Base-by-base conservation (phyloP, 2,888 invertebrate species). In the Phortica magna region DNA sequence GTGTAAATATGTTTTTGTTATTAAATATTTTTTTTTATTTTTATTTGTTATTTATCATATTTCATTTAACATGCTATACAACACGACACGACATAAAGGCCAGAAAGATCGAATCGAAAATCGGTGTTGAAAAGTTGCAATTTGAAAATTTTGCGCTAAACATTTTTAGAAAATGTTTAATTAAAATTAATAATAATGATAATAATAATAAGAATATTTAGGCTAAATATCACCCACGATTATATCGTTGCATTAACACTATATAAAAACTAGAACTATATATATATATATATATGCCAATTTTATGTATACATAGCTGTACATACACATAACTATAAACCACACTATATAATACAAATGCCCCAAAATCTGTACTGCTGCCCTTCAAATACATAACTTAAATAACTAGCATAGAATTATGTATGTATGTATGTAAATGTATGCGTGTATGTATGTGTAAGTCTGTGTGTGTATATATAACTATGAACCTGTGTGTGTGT, bases 191-290 rank as follows among this genome's bases (percentile, higher is more conserved):
- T 65, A 53, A 22, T 12, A 65, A 65, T 65, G 12, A 65, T 41
- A 53, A 68, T 10, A 67, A 41, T 71, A 55, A 39, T 55, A n/a
- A 85, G 84, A 83, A 87, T 88, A 84, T 89, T 89, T 89, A 89
- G 88, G 90, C 91, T 91, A 91, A 90, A 91, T 91, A 91, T 91
- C 91, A 91, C 91, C 91, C 90, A 91, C 91, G 91, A 91, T 90
- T 91, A 85, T 85, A 91, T 91, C 91, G 91, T 85, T 88, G 83
- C 88, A 77, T 87, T 87, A 88, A 85, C 80, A 83, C 86, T 89
- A 88, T 79, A 80, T 82, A 85, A 87, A 88, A 82, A 84, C 84
- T 88, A 88, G 83, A 22, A 61, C 55, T 79, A 83, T 87, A 88
- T 19, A 86, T 88, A 86, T 84, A 84, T 80, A 75, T 76, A 77